Base-by-base conservation (phyloP, 2,888 invertebrate species). In the Parnassius mnemosyne region DNA sequence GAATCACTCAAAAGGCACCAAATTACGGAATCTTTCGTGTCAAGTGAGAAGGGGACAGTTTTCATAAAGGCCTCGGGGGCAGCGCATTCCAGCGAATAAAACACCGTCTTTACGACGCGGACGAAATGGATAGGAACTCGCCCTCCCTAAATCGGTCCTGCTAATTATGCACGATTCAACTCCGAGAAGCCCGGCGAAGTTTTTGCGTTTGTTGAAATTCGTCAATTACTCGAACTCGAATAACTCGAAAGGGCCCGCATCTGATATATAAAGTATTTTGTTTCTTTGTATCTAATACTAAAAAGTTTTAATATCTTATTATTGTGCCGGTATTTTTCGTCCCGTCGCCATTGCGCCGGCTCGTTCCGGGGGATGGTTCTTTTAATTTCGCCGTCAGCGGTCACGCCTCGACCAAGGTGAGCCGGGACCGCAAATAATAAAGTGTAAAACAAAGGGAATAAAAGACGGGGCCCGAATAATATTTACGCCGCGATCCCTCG, bases 361-460 rank as follows among this genome's bases (percentile, higher is more conserved):
- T 66, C 60, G 57, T 61, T 61, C 67, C 61, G 63, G 65, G 61
- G 66, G 66, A 66, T 68, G 69, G 67, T 66, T 70, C 70, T 67
- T 67, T 69, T 71, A 71, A 71, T 71, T 65, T 61, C 53, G 65
- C 55, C 54, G 65, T 64, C 68, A 65, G 68, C 66, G 68, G 71
- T 69, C 73, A 73, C 75, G 72, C 75, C 63, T 58, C 60, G 61
- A 64, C 68, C 65, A 64, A 57, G 65, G 60, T 66, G 77, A 76
- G 79, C 74, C 75, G 73, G 68, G 76, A 76, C 83, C 79, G 74
- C 82, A 82, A 81, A 85, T 83, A 87, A 87, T 84, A 81, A 81
- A 84, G 78, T 76, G 79, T 84, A 78, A 87, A 89, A 89, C 88
- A 89, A 90, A 85, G 78, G 71, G 79, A 80, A 87, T 84, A 83